phyloP scores from a whole-genome alignment of 2,888 invertebrate genomes.

The Diarsia dahlii region DNA sequence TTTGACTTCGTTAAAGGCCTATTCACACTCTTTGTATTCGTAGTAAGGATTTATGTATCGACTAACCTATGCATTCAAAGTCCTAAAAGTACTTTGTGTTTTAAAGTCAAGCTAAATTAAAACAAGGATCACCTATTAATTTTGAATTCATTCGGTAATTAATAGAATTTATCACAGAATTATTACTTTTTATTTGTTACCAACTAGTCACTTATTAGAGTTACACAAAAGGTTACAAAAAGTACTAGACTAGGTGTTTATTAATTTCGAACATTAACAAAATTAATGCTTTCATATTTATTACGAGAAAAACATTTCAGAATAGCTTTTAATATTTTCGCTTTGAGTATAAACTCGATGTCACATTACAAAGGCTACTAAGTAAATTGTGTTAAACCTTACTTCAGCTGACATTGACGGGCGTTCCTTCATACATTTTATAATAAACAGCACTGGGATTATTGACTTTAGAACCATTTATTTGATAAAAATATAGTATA shows the following conservation, averaged over 20 bases:
- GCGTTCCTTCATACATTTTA: conserved; percentile 4
- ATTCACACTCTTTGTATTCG: too few species aligned
- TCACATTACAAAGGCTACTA: conserved; percentile 29
- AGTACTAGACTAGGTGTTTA: background rate
- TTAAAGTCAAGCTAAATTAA: background rate
- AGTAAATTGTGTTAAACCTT: conserved; percentile 20
- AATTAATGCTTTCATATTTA: conserved; percentile 19
- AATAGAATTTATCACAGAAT: background rate
- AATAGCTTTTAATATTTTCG: conserved; percentile 35
- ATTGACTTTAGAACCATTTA: background rate
- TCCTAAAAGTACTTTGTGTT: background rate
- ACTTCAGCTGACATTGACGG: conserved; percentile 17
- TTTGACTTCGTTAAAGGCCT: too few species aligned
- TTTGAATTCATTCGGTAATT: background rate
- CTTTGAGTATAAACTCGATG: background rate
- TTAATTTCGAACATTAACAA: background rate
- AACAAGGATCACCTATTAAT: too few species aligned
- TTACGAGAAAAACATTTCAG: conserved; percentile 6
- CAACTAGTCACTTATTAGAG: background rate
- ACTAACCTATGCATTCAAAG: background rate
- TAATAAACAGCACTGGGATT: background rate
- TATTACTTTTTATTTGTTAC: background rate
- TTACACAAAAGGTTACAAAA: background rate
- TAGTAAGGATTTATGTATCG: background rate
- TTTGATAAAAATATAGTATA: too few species aligned